Conservation (phyloP, 2,113 vertebrate species). For the Sinocyclocheilus maitianheensis region DNA sequence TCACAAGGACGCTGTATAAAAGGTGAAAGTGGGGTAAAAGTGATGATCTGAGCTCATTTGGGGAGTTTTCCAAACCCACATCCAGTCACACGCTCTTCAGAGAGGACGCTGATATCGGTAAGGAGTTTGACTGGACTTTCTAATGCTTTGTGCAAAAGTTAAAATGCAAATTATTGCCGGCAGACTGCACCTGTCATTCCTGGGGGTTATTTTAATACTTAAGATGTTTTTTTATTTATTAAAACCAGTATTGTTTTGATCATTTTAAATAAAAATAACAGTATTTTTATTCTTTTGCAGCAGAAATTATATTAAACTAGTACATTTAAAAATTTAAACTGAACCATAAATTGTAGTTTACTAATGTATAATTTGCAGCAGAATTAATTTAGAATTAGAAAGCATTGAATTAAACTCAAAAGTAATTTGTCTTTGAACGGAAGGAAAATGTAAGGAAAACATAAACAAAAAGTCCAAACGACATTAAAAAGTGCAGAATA, state of each 20-base stretch:
- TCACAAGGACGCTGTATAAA: slow-evolving; percentile 66
- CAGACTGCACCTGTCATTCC: neutral
- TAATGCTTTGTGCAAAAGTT: neutral
- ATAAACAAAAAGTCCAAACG: neutral
- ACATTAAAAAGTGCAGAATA: neutral
- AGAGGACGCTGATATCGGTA: slow-evolving; percentile 15
- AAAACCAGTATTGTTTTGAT: neutral
- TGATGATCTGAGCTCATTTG: slow-evolving; percentile 26
- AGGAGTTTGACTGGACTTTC: neutral
- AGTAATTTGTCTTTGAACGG: neutral
- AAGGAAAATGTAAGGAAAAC: neutral
- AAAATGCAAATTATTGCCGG: no score
- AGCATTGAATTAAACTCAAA: no score
- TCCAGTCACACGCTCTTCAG: neutral
- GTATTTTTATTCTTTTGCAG: neutral
- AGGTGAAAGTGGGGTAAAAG: slow-evolving; percentile 56
- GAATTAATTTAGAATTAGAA: neutral
- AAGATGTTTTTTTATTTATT: neutral
- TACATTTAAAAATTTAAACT: no score
- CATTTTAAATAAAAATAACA: neutral
- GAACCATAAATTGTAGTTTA: neutral
- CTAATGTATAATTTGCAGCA: neutral
- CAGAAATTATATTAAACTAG: neutral
- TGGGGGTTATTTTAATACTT: neutral
- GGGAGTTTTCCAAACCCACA: slow-evolving; percentile 18